These are phyloP conservation scores for Eumaeus atala DNA, from an alignment of 1,140 invertebrate species.

Conservation along the genomic window DNA sequence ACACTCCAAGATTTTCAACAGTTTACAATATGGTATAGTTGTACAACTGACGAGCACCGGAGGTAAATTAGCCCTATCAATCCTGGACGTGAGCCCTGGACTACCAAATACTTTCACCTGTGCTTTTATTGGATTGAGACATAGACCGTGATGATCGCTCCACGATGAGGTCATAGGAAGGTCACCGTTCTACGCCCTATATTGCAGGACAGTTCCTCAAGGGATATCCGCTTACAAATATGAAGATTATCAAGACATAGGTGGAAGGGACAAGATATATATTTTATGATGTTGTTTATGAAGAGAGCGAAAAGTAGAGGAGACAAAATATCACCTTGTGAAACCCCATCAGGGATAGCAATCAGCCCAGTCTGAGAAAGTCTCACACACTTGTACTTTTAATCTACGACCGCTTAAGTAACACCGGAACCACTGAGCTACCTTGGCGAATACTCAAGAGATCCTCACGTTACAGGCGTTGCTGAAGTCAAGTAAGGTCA, in stretches of 20 bases:
- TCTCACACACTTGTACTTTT: not conserved
- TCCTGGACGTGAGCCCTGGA: not conserved
- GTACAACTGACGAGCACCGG: not conserved
- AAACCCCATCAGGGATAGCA: not conserved
- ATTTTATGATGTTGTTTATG: not conserved
- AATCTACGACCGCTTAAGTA: not conserved
- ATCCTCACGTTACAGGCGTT: not conserved
- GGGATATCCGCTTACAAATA: not conserved
- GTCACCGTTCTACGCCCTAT: not conserved
- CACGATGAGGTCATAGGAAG: not conserved
- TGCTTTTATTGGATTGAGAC: not conserved
- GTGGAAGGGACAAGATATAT: not conserved
- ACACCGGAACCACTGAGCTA: not conserved
- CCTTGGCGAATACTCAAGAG: not conserved
- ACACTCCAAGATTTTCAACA: conserved; percentile 2
- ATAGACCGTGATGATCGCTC: not conserved
- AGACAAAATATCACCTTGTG: not conserved
- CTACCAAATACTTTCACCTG: not conserved
- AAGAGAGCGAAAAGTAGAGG: not conserved
- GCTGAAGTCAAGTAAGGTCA: not conserved
- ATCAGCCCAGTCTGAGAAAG: not conserved
- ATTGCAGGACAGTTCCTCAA: not conserved
- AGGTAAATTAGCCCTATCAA: not conserved
- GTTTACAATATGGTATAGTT: not conserved
- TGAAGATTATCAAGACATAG: not conserved